These are phyloP conservation scores for Grapholita molesta DNA, from an alignment of 1,140 invertebrate genomes.

Conservation along the genomic window DNA sequence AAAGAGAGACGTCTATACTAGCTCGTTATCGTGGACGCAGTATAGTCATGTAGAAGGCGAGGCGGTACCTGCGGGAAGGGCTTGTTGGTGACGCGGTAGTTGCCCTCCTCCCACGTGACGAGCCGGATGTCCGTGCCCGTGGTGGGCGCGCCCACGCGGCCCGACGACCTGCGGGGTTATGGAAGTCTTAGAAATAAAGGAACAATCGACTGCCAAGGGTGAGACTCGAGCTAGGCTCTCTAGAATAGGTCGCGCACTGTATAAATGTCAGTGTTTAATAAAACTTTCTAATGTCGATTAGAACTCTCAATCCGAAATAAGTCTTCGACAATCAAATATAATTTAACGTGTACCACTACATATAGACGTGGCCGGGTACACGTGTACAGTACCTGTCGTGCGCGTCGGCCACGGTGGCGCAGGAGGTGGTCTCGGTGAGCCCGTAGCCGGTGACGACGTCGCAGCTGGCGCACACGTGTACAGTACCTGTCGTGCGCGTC, in stretches of 20 bases:
- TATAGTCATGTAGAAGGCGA: no score
- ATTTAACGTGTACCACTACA: no score
- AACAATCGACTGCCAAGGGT: constrained; percentile 74
- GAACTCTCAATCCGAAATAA: no score
- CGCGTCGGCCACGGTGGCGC: constrained; percentile 97
- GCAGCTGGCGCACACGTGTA: constrained; percentile 88
- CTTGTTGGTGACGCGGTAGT: constrained; percentile 93
- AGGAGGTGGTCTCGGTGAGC: constrained; percentile 97
- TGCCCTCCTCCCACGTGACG: constrained; percentile 97
- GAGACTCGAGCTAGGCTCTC: no score
- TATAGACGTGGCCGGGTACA: no score
- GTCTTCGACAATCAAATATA: no score
- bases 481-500: constrained; percentile 79
- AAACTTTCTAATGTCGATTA: no score
- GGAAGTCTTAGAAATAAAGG: no score
- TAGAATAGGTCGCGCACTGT: no score
- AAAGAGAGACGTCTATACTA: no score
- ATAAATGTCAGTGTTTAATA: no score
- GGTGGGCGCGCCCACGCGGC: constrained; percentile 94
- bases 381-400: constrained; percentile 98
- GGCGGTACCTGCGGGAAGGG: constrained; percentile 87
- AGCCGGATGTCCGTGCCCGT: constrained; percentile 92
- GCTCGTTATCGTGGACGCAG: no score
- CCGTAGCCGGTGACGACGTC: constrained; percentile 97
- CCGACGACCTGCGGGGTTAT: constrained; percentile 77